These are phyloP conservation scores for Dryobotodes eremita DNA, from an alignment of 2,888 invertebrate genomes.

Conservation along the genomic window DNA sequence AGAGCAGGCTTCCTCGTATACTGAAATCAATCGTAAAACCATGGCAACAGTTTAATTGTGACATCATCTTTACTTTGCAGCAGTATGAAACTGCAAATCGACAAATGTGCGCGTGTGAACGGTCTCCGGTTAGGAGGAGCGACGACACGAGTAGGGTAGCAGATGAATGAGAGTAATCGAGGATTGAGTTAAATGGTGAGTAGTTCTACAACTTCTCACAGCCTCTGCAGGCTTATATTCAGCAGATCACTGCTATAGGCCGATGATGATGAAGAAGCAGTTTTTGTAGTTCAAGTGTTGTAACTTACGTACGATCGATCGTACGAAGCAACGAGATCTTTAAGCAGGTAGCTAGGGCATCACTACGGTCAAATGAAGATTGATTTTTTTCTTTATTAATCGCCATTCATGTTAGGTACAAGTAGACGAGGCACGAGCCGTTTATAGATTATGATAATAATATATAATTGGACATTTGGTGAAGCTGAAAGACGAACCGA, in stretches of 20 bases:
- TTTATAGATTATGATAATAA: neutral
- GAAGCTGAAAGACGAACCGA: neutral
- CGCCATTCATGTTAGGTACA: neutral
- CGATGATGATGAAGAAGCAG: neutral
- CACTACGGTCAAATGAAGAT: neutral
- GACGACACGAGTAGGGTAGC: neutral
- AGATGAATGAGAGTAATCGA: neutral
- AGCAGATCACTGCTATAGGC: neutral
- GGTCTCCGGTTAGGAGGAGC: neutral
- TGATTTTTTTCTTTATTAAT: neutral
- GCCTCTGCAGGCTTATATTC: neutral
- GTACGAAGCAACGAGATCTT: neutral
- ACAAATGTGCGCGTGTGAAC: neutral
- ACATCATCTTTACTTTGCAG: neutral
- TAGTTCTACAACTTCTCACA: no score
- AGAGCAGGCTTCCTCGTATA: no score
- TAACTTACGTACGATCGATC: neutral
- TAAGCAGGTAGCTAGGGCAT: neutral
- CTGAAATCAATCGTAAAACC: neutral
- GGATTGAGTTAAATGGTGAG: neutral
- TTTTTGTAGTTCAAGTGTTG: neutral
- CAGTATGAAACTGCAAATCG: neutral
- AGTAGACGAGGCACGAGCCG: neutral
- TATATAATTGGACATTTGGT: neutral
- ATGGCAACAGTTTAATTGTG: neutral